These are phyloP conservation scores for Notamacropus eugenii DNA, from an alignment of 2,797 vertebrate genomes.

Conservation along the genomic window DNA sequence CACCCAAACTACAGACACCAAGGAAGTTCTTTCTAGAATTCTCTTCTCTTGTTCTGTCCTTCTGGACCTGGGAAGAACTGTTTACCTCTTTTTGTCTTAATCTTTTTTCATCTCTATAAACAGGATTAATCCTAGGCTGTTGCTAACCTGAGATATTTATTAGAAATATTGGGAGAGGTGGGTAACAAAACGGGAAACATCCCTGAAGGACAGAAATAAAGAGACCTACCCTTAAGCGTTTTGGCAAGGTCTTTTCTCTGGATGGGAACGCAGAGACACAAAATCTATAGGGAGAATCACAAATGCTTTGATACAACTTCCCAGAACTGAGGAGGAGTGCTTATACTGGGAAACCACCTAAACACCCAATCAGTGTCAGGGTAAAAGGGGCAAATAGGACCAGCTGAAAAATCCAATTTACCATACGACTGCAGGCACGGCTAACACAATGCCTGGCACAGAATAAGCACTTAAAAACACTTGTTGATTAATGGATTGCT, in stretches of 20 bases:
- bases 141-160: background rate
- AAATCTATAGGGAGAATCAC: background rate
- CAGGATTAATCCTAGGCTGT: background rate
- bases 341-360: background rate
- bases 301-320: background rate
- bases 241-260: background rate
- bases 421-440: background rate
- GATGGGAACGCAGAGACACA: background rate
- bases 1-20: background rate
- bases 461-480: background rate
- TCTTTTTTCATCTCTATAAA: background rate
- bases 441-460: background rate
- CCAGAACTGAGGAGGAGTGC: background rate
- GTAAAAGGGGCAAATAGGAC: background rate
- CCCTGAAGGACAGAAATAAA: background rate
- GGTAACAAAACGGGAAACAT: background rate
- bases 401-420: background rate
- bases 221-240: background rate
- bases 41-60: background rate
- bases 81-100: background rate
- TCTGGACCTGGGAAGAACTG: background rate
- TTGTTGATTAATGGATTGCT: background rate
- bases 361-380: background rate
- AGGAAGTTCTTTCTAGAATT: background rate
- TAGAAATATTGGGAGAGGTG: background rate